Evolutionary conservation across 2,797 vertebrate genomes (phyloP).

Genomic region (Orientallactaga sibirica): DNA sequence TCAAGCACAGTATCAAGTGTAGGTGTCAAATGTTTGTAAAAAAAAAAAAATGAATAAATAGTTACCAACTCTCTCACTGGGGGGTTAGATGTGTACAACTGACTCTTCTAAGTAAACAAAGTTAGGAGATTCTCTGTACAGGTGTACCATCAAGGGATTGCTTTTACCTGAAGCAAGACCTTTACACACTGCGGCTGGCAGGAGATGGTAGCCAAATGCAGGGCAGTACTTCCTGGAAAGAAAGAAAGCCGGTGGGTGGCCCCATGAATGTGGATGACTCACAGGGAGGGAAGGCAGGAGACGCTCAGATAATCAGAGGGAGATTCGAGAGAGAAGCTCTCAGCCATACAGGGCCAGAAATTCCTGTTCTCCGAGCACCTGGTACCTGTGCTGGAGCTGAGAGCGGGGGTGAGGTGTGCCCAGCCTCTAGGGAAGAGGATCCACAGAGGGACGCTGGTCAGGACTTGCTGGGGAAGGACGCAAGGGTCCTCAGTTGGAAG

Average conservation of each 20-base stretch:
- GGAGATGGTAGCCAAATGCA: conserved; percentile 89
- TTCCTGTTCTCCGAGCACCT: conserved; percentile 78
- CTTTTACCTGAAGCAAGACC: conserved; percentile 88
- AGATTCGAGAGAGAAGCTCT: conserved; percentile 77
- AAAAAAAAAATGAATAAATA: neutral
- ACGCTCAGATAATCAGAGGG: conserved; percentile 80
- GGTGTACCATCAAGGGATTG: neutral
- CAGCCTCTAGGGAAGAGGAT: neutral
- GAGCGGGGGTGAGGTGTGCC: conserved; percentile 19
- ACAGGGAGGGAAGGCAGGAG: conserved; percentile 69
- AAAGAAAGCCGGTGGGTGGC: conserved; percentile 15
- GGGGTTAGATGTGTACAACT: neutral
- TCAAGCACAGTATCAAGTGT: neutral
- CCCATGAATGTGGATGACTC: conserved; percentile 68
- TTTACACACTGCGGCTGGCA: conserved; percentile 90
- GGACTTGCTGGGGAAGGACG: neutral
- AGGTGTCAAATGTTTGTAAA: neutral
- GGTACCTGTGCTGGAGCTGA: neutral
- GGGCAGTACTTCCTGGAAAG: conserved; percentile 87
- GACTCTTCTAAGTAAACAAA: neutral
- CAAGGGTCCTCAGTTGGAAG: neutral
- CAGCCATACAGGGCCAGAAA: conserved; percentile 70
- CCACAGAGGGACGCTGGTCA: neutral
- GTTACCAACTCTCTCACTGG: neutral
- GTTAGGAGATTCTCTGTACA: neutral